A percentile compares a stretch with the other conserved stretches of the same genome.
These are phyloP conservation scores for Amorpha juglandis DNA, from an alignment of 2,888 invertebrate species.

Conservation along the genomic window DNA sequence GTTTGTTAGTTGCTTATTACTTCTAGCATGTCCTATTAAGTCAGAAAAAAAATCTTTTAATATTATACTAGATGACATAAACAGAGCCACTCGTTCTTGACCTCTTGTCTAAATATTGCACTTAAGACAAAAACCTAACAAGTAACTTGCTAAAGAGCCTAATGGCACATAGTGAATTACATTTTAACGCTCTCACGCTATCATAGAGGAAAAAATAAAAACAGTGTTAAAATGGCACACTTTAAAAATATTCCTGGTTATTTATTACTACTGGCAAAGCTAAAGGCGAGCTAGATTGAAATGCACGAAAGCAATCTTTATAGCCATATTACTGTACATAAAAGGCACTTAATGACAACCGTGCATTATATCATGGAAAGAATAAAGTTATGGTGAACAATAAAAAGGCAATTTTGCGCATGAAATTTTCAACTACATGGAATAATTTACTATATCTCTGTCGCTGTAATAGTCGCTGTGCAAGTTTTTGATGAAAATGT, in stretches of 20 bases:
- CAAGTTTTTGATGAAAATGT: constrained; percentile 34
- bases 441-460: constrained; percentile 46
- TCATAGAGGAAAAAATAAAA: constrained; percentile 1
- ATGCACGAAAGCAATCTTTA: constrained; percentile 21
- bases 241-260: not conserved
- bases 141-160: not conserved
- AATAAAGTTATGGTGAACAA: constrained; percentile 36
- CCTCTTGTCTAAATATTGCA: too few species aligned
- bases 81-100: too few species aligned
- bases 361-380: constrained; percentile 7
- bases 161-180: not conserved
- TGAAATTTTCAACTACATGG: constrained; percentile 49
- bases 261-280: not conserved
- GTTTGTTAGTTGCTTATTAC: too few species aligned
- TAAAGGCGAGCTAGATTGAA: not conserved
- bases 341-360: constrained; percentile 33
- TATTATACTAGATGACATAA: too few species aligned
- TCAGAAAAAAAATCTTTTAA: too few species aligned
- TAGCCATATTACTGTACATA: constrained; percentile 31
- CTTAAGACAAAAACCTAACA: not conserved
- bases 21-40: too few species aligned
- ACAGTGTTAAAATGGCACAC: not conserved
- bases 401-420: constrained; percentile 33
- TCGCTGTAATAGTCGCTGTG: constrained; percentile 35
- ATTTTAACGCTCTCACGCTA: not conserved